Evolutionary conservation across 1,140 invertebrate genomes (phyloP).

Genomic region (Chironomus striatipennis): DNA sequence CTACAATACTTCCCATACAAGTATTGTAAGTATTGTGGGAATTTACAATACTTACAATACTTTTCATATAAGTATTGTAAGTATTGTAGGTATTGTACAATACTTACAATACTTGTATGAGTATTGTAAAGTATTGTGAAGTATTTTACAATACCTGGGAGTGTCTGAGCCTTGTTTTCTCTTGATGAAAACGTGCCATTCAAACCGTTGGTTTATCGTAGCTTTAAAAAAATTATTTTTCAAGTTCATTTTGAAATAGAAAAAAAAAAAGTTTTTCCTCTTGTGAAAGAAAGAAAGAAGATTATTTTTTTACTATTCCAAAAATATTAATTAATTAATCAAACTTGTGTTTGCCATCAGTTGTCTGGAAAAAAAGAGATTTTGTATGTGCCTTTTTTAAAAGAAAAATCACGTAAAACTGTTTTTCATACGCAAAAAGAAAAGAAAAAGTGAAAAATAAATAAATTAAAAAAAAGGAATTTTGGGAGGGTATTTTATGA

Average conservation of each 20-base stretch:
- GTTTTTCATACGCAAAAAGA: not conserved
- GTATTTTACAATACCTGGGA: too few relatives aligned
- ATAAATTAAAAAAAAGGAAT: not conserved
- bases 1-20: too few relatives aligned
- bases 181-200: slow-evolving; percentile 22
- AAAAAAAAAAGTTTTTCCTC: not conserved
- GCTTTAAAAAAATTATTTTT: not conserved
- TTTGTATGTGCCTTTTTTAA: too few relatives aligned
- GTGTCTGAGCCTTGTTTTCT: too few relatives aligned
- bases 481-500: too few relatives aligned
- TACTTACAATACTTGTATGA: too few relatives aligned
- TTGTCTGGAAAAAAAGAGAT: not conserved
- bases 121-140: too few relatives aligned
- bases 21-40: too few relatives aligned
- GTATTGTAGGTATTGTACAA: too few relatives aligned
- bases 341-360: not conserved
- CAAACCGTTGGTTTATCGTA: not conserved
- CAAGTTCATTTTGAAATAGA: not conserved
- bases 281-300: not conserved
- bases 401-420: too few relatives aligned
- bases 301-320: not conserved
- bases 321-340: not conserved
- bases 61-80: too few relatives aligned
- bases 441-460: slow-evolving; percentile 1
- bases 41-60: too few relatives aligned